Conservation (phyloP, 2,888 invertebrate genomes). For the Chrysolina oricalcia region DNA sequence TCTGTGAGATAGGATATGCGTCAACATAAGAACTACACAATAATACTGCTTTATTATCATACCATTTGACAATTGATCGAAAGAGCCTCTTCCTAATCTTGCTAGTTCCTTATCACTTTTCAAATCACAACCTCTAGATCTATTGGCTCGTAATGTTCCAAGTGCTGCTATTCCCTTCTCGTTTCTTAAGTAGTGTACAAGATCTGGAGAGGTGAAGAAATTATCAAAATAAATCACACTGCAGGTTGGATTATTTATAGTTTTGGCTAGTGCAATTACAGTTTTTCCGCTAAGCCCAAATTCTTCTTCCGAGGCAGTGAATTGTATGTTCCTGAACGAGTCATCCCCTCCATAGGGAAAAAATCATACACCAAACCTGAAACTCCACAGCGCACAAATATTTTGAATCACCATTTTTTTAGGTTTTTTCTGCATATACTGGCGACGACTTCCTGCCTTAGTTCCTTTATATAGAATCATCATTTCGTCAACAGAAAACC, state of each 20-base stretch:
- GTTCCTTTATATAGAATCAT: too few species aligned
- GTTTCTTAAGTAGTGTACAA: conserved; percentile 24
- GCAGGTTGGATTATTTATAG: conserved; percentile 29
- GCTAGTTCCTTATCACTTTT: conserved; percentile 21
- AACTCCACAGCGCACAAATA: background rate
- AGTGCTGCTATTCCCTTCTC: conserved; percentile 26
- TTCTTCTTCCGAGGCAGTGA: conserved; percentile 22
- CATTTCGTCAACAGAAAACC: background rate
- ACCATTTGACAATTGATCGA: background rate
- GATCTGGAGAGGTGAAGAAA: conserved; percentile 24
- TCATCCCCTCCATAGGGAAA: conserved; percentile 28
- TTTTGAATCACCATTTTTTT: background rate
- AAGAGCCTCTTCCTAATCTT: conserved; percentile 7
- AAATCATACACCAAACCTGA: conserved; percentile 27
- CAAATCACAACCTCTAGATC: conserved; percentile 26
- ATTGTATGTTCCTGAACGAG: conserved; percentile 24
- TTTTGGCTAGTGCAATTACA: conserved; percentile 28
- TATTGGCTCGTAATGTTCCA: conserved; percentile 13
- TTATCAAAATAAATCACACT: conserved; percentile 33
- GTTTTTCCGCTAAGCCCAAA: conserved; percentile 29
- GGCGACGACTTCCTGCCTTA: too few species aligned
- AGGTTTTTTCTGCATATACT: background rate
- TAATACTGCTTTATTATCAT: conserved; percentile 9
- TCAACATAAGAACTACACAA: too few species aligned
- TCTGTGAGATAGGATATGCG: background rate